Percentiles rank a stretch among this genome's conserved stretches.
Evolutionary conservation across 2,888 invertebrate species (phyloP).

Genomic region (Melolontha melolontha): DNA sequence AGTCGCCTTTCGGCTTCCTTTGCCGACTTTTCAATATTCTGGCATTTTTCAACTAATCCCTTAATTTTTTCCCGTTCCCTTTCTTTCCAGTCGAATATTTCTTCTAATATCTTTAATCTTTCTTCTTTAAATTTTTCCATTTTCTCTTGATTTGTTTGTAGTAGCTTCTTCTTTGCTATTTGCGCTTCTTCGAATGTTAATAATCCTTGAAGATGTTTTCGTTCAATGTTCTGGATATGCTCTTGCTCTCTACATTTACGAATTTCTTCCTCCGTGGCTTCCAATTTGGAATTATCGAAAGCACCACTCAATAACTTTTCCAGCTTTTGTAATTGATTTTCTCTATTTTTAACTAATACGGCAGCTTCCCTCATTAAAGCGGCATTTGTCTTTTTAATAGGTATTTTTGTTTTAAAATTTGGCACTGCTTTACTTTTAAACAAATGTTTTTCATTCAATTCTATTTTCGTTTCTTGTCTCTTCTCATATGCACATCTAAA

Average conservation of each 20-base stretch:
- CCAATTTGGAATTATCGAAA: constrained; percentile 64
- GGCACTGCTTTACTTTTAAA: constrained; percentile 43
- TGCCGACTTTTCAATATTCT: constrained; percentile 66
- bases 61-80: constrained; percentile 67
- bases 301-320: constrained; percentile 67
- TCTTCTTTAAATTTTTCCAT: constrained; percentile 68
- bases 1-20: constrained; percentile 68
- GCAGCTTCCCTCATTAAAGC: constrained; percentile 69
- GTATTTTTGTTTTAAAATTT: constrained; percentile 53
- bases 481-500: constrained; percentile 51
- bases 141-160: constrained; percentile 67
- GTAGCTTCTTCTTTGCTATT: constrained; percentile 68
- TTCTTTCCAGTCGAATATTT: constrained; percentile 69
- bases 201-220: constrained; percentile 71
- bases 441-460: constrained; percentile 36
- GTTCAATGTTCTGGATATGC: constrained; percentile 69
- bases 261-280: constrained; percentile 65
- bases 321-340: constrained; percentile 68
- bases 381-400: constrained; percentile 67
- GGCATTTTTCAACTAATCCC: constrained; percentile 66
- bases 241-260: constrained; percentile 67
- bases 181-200: constrained; percentile 72
- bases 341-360: constrained; percentile 65
- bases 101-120: constrained; percentile 65
- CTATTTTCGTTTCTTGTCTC: constrained; percentile 40